phyloP scores from a whole-genome alignment of 2,888 invertebrate genomes.

The Nomada lathburiana region DNA sequence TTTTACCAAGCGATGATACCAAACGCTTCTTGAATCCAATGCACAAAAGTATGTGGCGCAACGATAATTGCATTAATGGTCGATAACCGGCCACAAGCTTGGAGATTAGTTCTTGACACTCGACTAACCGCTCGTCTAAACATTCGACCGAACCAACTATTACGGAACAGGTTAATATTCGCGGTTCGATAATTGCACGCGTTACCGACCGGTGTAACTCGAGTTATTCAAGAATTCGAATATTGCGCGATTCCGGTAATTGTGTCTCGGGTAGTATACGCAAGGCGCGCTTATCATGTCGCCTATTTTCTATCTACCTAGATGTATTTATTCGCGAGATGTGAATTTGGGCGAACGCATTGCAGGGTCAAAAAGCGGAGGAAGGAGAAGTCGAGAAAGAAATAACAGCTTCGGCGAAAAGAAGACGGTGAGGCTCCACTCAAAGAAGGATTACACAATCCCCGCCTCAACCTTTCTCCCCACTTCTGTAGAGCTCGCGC shows the following conservation, averaged over 20 bases:
- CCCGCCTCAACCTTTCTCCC: slow-evolving; percentile 82
- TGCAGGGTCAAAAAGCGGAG: not conserved
- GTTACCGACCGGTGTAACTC: slow-evolving; percentile 9
- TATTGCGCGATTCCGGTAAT: slow-evolving; percentile 18
- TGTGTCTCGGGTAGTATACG: slow-evolving; percentile 8
- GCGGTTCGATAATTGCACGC: slow-evolving; percentile 5
- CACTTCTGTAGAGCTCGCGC: slow-evolving; percentile 55
- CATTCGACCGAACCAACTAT: not conserved
- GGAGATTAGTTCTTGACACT: slow-evolving; percentile 10
- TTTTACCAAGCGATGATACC: slow-evolving; percentile 40
- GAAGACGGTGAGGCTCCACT: slow-evolving; percentile 75
- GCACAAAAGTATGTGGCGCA: slow-evolving; percentile 2
- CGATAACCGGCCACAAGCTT: slow-evolving; percentile 8
- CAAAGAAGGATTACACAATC: slow-evolving; percentile 81
- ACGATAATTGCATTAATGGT: slow-evolving; percentile 24
- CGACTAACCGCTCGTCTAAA: not conserved
- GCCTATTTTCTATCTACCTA: not conserved
- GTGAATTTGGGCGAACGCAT: slow-evolving; percentile 40
- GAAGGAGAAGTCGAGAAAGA: slow-evolving; percentile 53
- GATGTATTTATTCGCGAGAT: not conserved
- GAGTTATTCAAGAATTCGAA: slow-evolving; percentile 21
- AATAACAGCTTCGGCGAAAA: slow-evolving; percentile 74
- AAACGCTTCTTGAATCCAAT: not conserved
- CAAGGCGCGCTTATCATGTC: not conserved
- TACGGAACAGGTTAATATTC: slow-evolving; percentile 15